These are phyloP conservation scores for Hydrozoanthus gracilis DNA, from an alignment of 92 coral and sea anemone genomes.

Conservation along the genomic window DNA sequence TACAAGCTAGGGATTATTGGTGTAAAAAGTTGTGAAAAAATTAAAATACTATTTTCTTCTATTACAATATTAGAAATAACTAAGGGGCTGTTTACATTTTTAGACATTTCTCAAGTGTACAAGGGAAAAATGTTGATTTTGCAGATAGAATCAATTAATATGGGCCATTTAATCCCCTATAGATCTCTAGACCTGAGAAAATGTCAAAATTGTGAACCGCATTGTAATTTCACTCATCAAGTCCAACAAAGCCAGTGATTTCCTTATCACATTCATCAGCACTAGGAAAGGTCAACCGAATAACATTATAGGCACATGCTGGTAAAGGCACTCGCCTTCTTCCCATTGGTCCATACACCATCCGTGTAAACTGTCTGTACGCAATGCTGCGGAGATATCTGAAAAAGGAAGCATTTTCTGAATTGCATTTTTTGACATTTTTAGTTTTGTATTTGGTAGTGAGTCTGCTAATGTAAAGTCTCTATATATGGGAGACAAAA, in stretches of 20 bases:
- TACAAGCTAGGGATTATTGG: conserved; percentile 22
- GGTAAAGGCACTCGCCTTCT: conserved; percentile 21
- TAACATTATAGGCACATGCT: conserved; percentile 24
- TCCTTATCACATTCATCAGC: not conserved
- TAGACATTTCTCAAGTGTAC: conserved; percentile 1
- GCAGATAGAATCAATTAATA: not conserved
- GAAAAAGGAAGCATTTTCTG: too few species aligned
- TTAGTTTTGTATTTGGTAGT: too few species aligned
- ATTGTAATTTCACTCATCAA: too few species aligned
- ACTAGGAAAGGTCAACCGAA: not conserved
- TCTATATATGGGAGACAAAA: conserved; percentile 18
- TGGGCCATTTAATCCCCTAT: too few species aligned
- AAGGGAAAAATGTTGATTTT: conserved; percentile 11
- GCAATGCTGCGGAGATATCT: not conserved
- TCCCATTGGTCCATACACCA: conserved; percentile 27
- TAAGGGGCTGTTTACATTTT: not conserved
- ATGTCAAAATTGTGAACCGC: too few species aligned
- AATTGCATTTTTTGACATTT: too few species aligned
- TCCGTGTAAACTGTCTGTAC: conserved; percentile 12
- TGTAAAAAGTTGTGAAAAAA: not conserved
- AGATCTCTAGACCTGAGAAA: too few species aligned
- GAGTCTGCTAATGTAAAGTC: not conserved
- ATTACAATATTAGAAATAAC: not conserved
- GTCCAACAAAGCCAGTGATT: too few species aligned
- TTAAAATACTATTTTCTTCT: not conserved